Percentiles rank a stretch among this genome's conserved stretches.
Conservation (phyloP, 2,113 vertebrate genomes). For the Nematolebias whitei region DNA sequence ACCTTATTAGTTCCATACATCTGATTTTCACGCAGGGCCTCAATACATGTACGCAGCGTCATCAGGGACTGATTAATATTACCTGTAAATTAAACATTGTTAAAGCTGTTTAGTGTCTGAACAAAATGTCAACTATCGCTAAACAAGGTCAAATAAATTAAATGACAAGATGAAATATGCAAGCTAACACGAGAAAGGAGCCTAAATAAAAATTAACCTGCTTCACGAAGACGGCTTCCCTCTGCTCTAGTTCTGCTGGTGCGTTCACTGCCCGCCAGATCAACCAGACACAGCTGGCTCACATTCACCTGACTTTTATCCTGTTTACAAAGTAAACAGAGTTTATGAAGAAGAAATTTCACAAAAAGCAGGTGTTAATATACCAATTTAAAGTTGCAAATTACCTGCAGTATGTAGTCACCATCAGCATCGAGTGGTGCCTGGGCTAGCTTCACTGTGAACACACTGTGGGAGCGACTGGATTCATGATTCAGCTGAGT, state of each 20-base stretch:
- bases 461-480: constrained; percentile 95
- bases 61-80: constrained; percentile 98
- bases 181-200: background rate
- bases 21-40: constrained; percentile 95
- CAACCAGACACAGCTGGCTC: constrained; percentile 94
- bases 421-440: constrained; percentile 94
- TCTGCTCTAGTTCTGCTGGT: constrained; percentile 93
- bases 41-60: constrained; percentile 94
- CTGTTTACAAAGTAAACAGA: constrained; percentile 60
- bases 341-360: background rate
- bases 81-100: constrained; percentile 73
- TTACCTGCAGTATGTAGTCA: constrained; percentile 93
- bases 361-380: too few relatives aligned
- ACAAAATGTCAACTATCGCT: background rate
- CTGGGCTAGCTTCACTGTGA: constrained; percentile 93
- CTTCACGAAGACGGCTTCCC: constrained; percentile 91
- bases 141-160: background rate
- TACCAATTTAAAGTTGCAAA: background rate
- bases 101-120: background rate
- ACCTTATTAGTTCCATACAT: constrained; percentile 94
- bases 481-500: constrained; percentile 94
- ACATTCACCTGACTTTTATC: constrained; percentile 91
- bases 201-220: constrained; percentile 71
- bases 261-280: constrained; percentile 95
- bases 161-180: background rate